These are phyloP conservation scores for Heliconius hewitsoni DNA, from an alignment of 1,140 invertebrate genomes.

Conservation along the genomic window DNA sequence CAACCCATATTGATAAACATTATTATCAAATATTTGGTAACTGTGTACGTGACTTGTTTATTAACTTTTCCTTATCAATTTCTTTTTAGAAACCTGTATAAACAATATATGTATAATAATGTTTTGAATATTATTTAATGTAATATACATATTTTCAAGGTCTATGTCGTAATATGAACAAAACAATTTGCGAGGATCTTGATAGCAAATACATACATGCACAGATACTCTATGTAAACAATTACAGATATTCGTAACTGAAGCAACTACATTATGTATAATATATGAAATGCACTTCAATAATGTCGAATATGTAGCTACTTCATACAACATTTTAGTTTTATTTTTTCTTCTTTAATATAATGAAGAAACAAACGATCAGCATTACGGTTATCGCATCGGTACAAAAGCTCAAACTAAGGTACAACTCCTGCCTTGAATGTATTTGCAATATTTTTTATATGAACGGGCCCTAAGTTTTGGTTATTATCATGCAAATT, in stretches of 20 bases:
- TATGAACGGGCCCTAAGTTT: too few relatives aligned
- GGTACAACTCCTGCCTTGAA: too few relatives aligned
- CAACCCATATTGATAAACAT: background rate
- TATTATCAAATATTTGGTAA: constrained; percentile 7
- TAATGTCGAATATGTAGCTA: background rate
- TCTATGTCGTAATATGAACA: constrained; percentile 23
- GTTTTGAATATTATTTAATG: background rate
- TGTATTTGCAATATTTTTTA: too few relatives aligned
- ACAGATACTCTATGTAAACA: background rate
- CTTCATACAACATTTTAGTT: too few relatives aligned
- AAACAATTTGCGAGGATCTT: constrained; percentile 31
- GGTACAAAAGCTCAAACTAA: too few relatives aligned
- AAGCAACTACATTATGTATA: background rate
- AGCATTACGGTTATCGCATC: too few relatives aligned
- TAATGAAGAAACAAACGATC: too few relatives aligned
- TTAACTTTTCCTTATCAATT: constrained; percentile 11
- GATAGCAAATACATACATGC: constrained; percentile 20
- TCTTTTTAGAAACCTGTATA: constrained; percentile 3
- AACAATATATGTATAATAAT: background rate
- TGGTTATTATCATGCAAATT: too few relatives aligned
- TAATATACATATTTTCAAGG: constrained; percentile 28
- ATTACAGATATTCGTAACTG: background rate
- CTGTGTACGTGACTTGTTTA: constrained; percentile 10
- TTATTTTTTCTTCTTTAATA: too few relatives aligned
- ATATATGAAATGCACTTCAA: background rate